Conservation (phyloP, 2,113 vertebrate genomes). For the Mystacornis crossleyi region DNA sequence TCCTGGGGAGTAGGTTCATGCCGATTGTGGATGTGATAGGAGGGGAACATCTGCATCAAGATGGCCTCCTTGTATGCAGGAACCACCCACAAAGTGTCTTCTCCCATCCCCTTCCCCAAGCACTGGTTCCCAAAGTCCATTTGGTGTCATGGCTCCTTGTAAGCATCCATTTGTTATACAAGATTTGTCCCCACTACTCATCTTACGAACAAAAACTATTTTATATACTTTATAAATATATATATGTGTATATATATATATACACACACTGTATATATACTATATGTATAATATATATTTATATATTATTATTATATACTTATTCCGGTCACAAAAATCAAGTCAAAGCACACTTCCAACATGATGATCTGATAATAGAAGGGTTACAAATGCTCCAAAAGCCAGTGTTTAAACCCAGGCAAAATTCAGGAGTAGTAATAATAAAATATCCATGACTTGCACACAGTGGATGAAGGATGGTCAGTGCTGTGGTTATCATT, state of each 20-base stretch:
- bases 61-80: background rate
- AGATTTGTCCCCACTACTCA: background rate
- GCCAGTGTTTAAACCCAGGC: background rate
- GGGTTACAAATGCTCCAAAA: background rate
- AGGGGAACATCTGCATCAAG: background rate
- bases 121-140: background rate
- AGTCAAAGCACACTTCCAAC: background rate
- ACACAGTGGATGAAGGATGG: background rate
- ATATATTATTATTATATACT: background rate
- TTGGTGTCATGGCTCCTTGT: rapidly evolving
- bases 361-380: background rate
- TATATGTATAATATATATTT: too few species aligned
- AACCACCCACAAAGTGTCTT: background rate
- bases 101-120: background rate
- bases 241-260: too few species aligned
- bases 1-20: background rate
- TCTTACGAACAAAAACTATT: background rate
- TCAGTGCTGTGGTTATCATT: background rate
- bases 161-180: background rate
- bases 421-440: background rate
- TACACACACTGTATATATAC: too few species aligned
- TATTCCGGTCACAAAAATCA: background rate
- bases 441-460: background rate
- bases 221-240: too few species aligned
- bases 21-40: background rate